Evolutionary conservation across 2,797 vertebrate genomes (phyloP), one percentile per base, ranked within the genome.

Genomic region (Aphelocoma californica): DNA sequence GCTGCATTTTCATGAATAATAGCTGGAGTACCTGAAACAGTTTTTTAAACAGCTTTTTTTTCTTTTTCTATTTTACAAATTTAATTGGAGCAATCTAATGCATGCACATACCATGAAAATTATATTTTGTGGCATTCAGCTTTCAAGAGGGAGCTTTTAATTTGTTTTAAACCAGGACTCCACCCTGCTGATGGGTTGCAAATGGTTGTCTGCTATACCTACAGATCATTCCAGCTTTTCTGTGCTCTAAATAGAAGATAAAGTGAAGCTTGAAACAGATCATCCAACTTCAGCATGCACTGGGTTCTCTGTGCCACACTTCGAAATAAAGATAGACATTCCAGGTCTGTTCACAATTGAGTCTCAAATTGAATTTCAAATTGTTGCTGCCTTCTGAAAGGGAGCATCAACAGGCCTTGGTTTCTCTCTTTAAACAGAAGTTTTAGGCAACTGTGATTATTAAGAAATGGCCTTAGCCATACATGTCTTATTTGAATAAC

Each of bases 1-100:
- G 14, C 50, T 95, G 50, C 21, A 19, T 96, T 96, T 96, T 92
- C 25, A 24, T 84, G 86, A 93, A 85, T 82, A 92, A 93, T 88
- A 57, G 58, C 61, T 62, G 21, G 48, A 81, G 51, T 45, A 86
- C 56, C 92, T 81, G 79, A 81, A 89, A 58, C 15, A 9, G 20
- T 32, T 82, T 65, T 80, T 50, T 25, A 67, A 94, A 40, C 5
- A 32, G 31, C 9, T 14, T 66, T 50, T 36, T 36, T 36, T 58
- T 73, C n/a, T 53, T 42, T 31, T 36, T 12, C 18, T n/a, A 34
- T 69, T 42, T 25, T 6, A 3, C 9, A 50, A 77, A 36, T 90
- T 86, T 94, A 94, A 91, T 96, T 91, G 61, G 36, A 72, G 28
- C 26, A 67, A 48, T 54, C 50, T 78, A 45, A 91, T 10, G 18